A percentile compares a stretch with the other conserved stretches of the same genome.
These are phyloP conservation scores for Coenonympha glycerion DNA, from an alignment of 2,888 invertebrate genomes.

Conservation along the genomic window DNA sequence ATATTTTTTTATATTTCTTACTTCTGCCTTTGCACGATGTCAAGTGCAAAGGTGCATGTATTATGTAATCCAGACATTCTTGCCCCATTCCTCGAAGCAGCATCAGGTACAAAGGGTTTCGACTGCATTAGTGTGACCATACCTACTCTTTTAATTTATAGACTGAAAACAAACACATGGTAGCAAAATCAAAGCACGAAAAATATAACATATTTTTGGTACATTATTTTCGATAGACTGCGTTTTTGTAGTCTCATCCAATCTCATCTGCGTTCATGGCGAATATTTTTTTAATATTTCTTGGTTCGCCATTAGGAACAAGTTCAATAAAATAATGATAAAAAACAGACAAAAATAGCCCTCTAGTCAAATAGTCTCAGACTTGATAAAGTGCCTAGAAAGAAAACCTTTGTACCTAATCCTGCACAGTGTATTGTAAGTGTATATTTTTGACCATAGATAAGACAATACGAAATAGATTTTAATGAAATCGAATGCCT, in stretches of 20 bases:
- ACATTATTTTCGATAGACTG: no score
- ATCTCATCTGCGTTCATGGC: no score
- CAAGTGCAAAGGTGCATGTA: conserved; percentile 2
- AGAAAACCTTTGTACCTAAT: conserved; percentile 11
- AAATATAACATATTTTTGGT: no score
- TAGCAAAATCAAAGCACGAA: no score
- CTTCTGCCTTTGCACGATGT: no score
- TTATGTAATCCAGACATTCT: conserved; percentile 19
- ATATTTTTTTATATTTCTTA: not conserved
- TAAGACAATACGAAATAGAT: conserved; percentile 74
- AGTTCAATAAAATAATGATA: no score
- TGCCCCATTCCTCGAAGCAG: conserved; percentile 14
- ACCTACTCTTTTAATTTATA: no score
- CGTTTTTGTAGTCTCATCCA: no score
- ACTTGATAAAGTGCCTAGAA: conserved; percentile 21
- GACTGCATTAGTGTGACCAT: no score
- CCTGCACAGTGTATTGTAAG: conserved; percentile 22
- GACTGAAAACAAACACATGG: no score
- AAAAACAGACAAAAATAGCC: not conserved
- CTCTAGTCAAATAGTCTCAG: not conserved
- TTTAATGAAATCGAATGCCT: conserved; percentile 60
- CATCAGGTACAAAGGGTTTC: conserved; percentile 13
- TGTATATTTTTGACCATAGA: conserved; percentile 67
- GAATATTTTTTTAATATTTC: no score
- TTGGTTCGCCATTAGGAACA: no score